Evolutionary conservation across 2,113 vertebrate species (phyloP).

Genomic region (Panurus biarmicus): DNA sequence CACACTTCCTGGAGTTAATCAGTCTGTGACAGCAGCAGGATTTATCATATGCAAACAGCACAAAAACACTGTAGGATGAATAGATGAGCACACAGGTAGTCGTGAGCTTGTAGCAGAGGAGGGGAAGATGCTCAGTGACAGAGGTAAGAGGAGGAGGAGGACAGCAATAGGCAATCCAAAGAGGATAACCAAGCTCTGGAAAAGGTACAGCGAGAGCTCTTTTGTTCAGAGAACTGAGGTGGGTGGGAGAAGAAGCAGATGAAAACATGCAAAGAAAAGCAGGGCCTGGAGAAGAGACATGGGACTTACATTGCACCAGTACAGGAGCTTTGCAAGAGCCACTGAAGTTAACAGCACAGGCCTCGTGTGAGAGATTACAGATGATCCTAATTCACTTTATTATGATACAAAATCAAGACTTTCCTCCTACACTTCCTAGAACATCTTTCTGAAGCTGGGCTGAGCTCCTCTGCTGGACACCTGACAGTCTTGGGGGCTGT

Average conservation of each 20-base stretch:
- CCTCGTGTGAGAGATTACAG: not conserved
- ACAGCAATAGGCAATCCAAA: not conserved
- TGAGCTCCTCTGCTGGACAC: not conserved
- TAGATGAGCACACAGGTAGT: conserved; percentile 25
- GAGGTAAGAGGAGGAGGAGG: conserved; percentile 1
- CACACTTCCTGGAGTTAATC: conserved; percentile 4
- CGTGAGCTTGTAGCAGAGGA: not conserved
- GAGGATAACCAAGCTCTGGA: not conserved
- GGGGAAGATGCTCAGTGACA: not conserved
- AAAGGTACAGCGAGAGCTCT: not conserved
- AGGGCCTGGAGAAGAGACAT: not conserved
- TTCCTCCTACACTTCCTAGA: not conserved
- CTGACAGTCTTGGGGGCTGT: not conserved
- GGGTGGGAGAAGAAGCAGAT: not conserved
- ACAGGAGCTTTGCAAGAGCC: not conserved
- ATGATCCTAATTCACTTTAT: not conserved
- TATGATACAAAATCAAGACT: not conserved
- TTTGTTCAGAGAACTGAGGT: not conserved
- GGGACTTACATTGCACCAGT: not conserved
- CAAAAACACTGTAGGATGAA: conserved; percentile 11
- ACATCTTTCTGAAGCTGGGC: not conserved
- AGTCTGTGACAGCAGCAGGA: not conserved
- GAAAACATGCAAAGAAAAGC: not conserved
- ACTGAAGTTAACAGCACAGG: not conserved
- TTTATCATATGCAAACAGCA: not conserved